These are phyloP conservation scores for Ganaspis sp. DNA, from an alignment of 1,140 invertebrate genomes.

Conservation along the genomic window DNA sequence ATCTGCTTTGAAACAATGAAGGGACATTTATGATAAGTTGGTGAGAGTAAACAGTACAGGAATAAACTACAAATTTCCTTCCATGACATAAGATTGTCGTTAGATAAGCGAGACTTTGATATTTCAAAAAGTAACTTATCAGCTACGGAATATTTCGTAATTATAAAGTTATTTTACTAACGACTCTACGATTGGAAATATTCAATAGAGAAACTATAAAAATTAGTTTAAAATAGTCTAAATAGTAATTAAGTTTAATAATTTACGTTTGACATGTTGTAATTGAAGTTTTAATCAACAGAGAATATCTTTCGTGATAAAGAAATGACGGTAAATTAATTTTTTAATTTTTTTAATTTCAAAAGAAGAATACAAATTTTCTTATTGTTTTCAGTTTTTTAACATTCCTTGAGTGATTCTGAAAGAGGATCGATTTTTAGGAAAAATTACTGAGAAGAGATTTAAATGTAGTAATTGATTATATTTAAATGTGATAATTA, in stretches of 20 bases:
- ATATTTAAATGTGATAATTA: too few species aligned
- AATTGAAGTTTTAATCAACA: not conserved
- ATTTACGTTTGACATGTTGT: not conserved
- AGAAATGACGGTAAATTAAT: too few species aligned
- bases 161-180: conserved; percentile 11
- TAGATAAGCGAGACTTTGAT: not conserved
- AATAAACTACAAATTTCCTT: not conserved
- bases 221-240: conserved; percentile 7
- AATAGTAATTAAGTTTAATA: not conserved
- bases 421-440: too few species aligned
- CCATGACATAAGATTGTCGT: not conserved
- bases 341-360: too few species aligned
- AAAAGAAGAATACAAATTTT: not conserved
- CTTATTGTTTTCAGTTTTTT: too few species aligned
- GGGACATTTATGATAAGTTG: not conserved
- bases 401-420: too few species aligned
- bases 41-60: not conserved
- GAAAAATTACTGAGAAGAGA: too few species aligned
- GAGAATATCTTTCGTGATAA: not conserved
- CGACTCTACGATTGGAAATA: not conserved
- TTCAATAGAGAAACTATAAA: not conserved
- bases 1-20: not conserved
- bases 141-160: not conserved
- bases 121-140: not conserved
- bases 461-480: too few species aligned